A percentile compares a stretch with the other conserved stretches of the same genome.
phyloP scores from a whole-genome alignment of 1,140 invertebrate species.

The Halesus radiatus region DNA sequence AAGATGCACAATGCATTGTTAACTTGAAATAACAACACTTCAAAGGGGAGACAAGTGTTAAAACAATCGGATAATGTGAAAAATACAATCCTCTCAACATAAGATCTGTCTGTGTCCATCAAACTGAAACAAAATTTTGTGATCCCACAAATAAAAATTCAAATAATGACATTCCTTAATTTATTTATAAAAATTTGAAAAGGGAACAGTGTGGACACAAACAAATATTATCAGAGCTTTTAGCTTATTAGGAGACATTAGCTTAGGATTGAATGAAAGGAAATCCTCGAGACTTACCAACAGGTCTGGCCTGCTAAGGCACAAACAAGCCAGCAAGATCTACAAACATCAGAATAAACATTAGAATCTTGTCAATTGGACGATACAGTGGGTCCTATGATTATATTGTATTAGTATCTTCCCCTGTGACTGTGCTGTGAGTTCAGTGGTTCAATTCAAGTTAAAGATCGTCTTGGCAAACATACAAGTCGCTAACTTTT shows the following conservation, averaged over 20 bases:
- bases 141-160: neutral
- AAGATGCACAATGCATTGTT: constrained; percentile 41
- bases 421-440: constrained; percentile 30
- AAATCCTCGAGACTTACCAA: constrained; percentile 72
- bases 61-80: constrained; percentile 38
- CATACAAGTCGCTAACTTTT: constrained; percentile 36
- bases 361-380: constrained; percentile 39
- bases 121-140: constrained; percentile 4
- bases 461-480: constrained; percentile 49
- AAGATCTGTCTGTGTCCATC: constrained; percentile 38
- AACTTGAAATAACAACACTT: constrained; percentile 38
- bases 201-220: constrained; percentile 38
- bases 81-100: constrained; percentile 30
- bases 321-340: constrained; percentile 80
- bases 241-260: constrained; percentile 22
- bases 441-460: constrained; percentile 13
- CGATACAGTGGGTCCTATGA: constrained; percentile 8
- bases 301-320: constrained; percentile 78
- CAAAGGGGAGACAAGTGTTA: constrained; percentile 45
- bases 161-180: constrained; percentile 7
- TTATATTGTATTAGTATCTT: constrained; percentile 10
- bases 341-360: constrained; percentile 65
- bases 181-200: constrained; percentile 21
- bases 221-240: constrained; percentile 51
- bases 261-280: constrained; percentile 41